phyloP scores from a whole-genome alignment of 2,888 invertebrate species.

The Dryocosmus kuriphilus region DNA sequence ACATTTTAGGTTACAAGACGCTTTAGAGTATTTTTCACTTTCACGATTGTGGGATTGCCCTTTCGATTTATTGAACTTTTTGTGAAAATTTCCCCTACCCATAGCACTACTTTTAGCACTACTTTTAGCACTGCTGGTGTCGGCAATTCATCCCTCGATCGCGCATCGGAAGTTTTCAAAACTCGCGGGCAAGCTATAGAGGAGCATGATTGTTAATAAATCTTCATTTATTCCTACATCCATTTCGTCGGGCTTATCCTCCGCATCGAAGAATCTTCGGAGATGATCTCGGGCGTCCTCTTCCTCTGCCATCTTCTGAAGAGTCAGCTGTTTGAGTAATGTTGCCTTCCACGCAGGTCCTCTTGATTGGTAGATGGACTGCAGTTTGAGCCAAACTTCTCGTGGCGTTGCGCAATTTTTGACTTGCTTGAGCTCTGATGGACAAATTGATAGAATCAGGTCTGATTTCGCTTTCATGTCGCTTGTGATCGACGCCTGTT shows the following conservation, averaged over 20 bases:
- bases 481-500: too few species aligned
- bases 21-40: too few species aligned
- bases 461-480: background rate
- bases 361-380: background rate
- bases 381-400: background rate
- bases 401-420: background rate
- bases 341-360: too few species aligned
- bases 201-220: background rate
- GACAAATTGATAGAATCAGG: background rate
- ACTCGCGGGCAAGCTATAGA: background rate
- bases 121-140: background rate
- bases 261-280: too few species aligned
- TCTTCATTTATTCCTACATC: background rate
- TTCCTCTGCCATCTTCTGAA: background rate
- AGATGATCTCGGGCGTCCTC: too few species aligned
- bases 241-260: background rate
- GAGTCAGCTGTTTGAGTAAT: too few species aligned
- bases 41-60: too few species aligned
- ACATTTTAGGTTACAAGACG: too few species aligned
- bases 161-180: background rate
- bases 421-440: background rate
- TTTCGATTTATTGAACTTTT: too few species aligned
- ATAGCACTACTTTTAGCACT: background rate
- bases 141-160: background rate
- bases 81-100: too few species aligned